A percentile compares a stretch with the other conserved stretches of the same genome.
phyloP scores from a whole-genome alignment of 2,888 invertebrate species.

The Sthenelais limicola region DNA sequence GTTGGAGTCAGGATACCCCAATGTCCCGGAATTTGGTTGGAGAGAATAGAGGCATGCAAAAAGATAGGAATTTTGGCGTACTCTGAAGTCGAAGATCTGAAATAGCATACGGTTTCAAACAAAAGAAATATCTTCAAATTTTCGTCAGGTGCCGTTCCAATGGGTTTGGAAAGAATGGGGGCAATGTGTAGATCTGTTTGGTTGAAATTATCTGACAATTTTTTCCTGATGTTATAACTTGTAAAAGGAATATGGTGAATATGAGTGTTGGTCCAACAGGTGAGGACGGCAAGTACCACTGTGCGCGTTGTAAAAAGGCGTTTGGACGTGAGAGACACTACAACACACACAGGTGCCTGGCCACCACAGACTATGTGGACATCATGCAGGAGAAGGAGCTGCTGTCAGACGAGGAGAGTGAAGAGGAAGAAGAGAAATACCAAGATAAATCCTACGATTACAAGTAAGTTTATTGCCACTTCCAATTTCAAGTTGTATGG shows the following conservation, averaged over 20 bases:
- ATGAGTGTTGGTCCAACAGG: too few species aligned
- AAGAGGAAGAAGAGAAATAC: conserved; percentile 42
- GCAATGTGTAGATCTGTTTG: neutral
- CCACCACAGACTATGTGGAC: conserved; percentile 67
- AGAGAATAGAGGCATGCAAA: too few species aligned
- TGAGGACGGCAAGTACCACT: conserved; percentile 62
- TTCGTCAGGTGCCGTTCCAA: too few species aligned
- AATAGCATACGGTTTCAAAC: too few species aligned
- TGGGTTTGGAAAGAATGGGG: too few species aligned
- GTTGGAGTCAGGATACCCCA: too few species aligned
- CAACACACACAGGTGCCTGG: conserved; percentile 68
- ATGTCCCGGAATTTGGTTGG: too few species aligned
- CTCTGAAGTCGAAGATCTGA: too few species aligned
- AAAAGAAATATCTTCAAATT: too few species aligned
- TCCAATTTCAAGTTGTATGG: too few species aligned
- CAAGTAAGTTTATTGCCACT: conserved; percentile 15
- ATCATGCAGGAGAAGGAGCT: conserved; percentile 61
- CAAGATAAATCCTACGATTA: conserved; percentile 20
- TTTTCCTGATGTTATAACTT: neutral
- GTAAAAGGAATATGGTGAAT: too few species aligned
- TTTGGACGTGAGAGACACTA: conserved; percentile 68
- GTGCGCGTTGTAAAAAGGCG: conserved; percentile 63
- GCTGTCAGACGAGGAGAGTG: conserved; percentile 33
- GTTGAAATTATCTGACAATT: neutral
- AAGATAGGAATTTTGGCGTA: too few species aligned